Conservation (phyloP, 2,113 vertebrate genomes). For the Amblyopsis rosae region DNA sequence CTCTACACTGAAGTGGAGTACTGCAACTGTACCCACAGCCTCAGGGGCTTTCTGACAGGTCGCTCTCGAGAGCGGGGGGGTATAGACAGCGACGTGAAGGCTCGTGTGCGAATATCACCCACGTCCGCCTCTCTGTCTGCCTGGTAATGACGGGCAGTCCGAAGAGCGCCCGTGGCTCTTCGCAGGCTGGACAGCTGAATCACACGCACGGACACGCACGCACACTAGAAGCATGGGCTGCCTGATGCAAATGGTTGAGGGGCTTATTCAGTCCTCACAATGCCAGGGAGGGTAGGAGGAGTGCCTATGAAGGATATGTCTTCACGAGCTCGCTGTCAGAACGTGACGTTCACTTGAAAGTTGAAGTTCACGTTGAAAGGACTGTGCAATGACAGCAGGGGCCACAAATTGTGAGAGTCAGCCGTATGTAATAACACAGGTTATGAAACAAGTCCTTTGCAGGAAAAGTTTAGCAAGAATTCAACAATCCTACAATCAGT, state of each 20-base stretch:
- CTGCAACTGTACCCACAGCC: slow-evolving; percentile 15
- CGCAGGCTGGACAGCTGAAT: slow-evolving; percentile 24
- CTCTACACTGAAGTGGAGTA: slow-evolving; percentile 1
- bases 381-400: background rate
- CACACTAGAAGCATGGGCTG: slow-evolving; percentile 7
- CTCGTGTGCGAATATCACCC: slow-evolving; percentile 25
- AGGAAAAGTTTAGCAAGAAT: no score
- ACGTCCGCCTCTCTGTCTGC: slow-evolving; percentile 2
- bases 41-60: slow-evolving; percentile 18
- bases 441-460: background rate
- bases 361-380: background rate
- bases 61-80: slow-evolving; percentile 16
- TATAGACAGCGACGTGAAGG: slow-evolving; percentile 32
- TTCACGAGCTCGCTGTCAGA: slow-evolving; percentile 24
- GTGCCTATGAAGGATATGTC: slow-evolving; percentile 22
- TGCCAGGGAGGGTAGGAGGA: background rate
- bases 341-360: background rate
- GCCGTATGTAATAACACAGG: background rate
- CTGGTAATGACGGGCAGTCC: background rate
- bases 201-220: background rate
- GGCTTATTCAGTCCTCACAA: background rate
- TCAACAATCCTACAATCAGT: no score
- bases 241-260: slow-evolving; percentile 3
- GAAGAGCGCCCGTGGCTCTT: slow-evolving; percentile 1
- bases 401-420: background rate